A percentile compares a stretch with the other conserved stretches of the same genome.
Conservation (phyloP, 1,140 invertebrate genomes). For the Lepeophtheirus salmonis region DNA sequence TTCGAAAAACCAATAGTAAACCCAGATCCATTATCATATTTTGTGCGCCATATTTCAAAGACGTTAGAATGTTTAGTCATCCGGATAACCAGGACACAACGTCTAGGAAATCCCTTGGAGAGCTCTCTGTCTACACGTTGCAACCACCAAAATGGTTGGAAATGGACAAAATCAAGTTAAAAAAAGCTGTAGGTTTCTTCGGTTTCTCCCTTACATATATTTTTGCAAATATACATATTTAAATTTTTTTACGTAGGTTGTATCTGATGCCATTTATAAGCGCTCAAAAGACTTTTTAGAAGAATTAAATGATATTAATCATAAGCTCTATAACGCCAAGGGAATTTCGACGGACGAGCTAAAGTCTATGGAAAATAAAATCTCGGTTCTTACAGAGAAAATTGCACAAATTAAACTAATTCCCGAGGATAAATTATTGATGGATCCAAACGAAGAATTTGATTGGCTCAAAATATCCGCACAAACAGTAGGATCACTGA, state of each 20-base stretch:
- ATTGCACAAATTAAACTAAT: neutral
- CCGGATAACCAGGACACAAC: neutral
- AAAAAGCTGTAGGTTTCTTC: neutral
- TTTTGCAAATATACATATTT: too few relatives aligned
- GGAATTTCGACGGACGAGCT: neutral
- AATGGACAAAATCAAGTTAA: neutral
- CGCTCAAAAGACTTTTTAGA: neutral
- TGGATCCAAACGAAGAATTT: neutral
- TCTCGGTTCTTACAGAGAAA: neutral
- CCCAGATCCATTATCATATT: neutral
- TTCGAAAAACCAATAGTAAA: neutral
- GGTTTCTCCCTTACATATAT: too few relatives aligned
- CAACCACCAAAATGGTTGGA: neutral
- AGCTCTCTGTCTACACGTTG: neutral
- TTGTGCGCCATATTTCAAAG: neutral
- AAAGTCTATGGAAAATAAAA: neutral
- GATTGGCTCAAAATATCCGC: neutral
- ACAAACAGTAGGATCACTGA: neutral
- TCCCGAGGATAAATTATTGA: neutral
- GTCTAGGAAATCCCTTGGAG: neutral
- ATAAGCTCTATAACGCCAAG: neutral
- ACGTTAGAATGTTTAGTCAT: neutral
- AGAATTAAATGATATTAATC: neutral
- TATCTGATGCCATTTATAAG: neutral
- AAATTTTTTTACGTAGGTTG: neutral